Evolutionary conservation across 2,113 vertebrate genomes (phyloP).

Genomic region (Balaenoptera acutorostrata): DNA sequence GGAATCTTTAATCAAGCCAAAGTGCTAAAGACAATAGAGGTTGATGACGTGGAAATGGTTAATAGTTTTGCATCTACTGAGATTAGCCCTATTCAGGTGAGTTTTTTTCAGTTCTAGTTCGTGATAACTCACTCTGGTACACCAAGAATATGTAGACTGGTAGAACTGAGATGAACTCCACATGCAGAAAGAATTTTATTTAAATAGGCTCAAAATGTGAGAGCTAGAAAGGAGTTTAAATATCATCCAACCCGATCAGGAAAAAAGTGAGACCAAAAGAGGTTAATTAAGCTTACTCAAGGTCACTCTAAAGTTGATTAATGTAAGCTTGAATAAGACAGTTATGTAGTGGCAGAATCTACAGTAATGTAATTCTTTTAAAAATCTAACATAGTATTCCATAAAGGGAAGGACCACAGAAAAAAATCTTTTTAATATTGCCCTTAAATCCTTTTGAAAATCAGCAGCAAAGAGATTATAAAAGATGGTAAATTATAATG

Average conservation of each 20-base stretch:
- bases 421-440: background rate
- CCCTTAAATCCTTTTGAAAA: conserved; percentile 15
- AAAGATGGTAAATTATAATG: background rate
- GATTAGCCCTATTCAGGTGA: conserved; percentile 21
- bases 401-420: background rate
- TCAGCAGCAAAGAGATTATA: background rate
- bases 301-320: conserved; percentile 44
- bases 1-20: conserved; percentile 38
- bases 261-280: conserved; percentile 7
- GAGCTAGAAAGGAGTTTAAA: conserved; percentile 3
- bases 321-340: conserved; percentile 10
- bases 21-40: conserved; percentile 28
- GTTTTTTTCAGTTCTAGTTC: background rate
- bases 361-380: background rate
- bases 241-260: background rate
- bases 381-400: background rate
- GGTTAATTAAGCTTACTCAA: conserved; percentile 54
- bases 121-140: conserved; percentile 13
- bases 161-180: background rate
- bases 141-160: background rate
- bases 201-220: background rate
- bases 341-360: background rate
- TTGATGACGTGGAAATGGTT: conserved; percentile 45
- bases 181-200: background rate
- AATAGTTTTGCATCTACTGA: conserved; percentile 44